A percentile compares a stretch with the other conserved stretches of the same genome.
These are phyloP conservation scores for Dipodomys spectabilis DNA, from an alignment of 2,113 vertebrate species.

Conservation along the genomic window DNA sequence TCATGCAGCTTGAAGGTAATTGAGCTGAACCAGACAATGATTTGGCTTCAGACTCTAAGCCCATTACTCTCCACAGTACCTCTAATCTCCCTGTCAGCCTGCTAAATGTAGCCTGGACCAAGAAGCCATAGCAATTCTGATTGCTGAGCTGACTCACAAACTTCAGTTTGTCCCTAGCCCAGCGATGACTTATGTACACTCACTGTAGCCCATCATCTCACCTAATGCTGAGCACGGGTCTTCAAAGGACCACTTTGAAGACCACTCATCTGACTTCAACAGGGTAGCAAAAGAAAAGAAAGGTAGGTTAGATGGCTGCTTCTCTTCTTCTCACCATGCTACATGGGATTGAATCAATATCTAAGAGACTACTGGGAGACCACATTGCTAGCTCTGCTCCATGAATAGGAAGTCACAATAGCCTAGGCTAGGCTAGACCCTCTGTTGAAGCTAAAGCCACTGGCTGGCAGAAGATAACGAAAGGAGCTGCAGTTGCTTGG, in stretches of 20 bases:
- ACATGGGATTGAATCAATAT: neutral
- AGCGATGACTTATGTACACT: accelerated
- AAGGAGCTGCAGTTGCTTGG: neutral
- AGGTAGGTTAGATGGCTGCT: accelerated
- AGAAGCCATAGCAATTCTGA: neutral
- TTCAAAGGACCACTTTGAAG: neutral
- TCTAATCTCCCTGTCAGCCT: neutral
- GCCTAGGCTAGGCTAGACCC: neutral
- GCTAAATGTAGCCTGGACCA: neutral
- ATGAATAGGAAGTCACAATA: accelerated
- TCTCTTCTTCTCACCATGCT: neutral
- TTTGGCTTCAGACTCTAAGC: neutral
- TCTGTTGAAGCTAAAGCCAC: neutral
- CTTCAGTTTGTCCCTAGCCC: neutral
- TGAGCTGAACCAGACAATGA: neutral
- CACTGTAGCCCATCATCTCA: accelerated
- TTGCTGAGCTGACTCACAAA: neutral
- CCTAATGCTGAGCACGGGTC: neutral
- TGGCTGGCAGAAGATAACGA: neutral
- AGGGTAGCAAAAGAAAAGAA: neutral
- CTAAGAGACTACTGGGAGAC: accelerated
- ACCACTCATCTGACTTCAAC: neutral
- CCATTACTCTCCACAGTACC: neutral
- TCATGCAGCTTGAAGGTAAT: neutral
- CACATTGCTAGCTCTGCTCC: neutral